These are phyloP conservation scores for Corythoichthys intestinalis DNA, from an alignment of 2,113 vertebrate species.

Conservation along the genomic window DNA sequence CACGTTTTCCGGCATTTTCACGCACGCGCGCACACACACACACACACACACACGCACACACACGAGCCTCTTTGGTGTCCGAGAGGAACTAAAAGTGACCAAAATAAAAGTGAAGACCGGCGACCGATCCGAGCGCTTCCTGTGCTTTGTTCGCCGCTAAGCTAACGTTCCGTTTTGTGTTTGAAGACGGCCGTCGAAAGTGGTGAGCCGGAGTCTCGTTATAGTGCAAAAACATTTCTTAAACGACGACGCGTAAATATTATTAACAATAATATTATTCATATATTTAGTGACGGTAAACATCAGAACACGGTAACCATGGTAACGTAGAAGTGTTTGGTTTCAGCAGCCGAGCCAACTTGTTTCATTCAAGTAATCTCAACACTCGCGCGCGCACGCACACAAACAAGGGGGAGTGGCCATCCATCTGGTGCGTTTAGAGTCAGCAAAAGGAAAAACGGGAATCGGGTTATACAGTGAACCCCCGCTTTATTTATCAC, in stretches of 20 bases:
- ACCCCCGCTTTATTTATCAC: background rate
- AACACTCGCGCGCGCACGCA: slow-evolving; percentile 36
- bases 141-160: background rate
- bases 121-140: background rate
- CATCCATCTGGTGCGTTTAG: slow-evolving; percentile 70
- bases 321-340: slow-evolving; percentile 89
- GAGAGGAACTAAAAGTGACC: slow-evolving; percentile 67
- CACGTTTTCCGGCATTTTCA: slow-evolving; percentile 53
- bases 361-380: slow-evolving; percentile 99
- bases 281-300: slow-evolving; percentile 54
- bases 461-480: slow-evolving; percentile 70
- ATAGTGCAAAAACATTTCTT: slow-evolving; percentile 90
- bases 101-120: slow-evolving; percentile 1
- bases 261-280: slow-evolving; percentile 53
- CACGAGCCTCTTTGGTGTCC: slow-evolving; percentile 86
- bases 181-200: background rate
- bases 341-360: slow-evolving; percentile 96
- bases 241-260: slow-evolving; percentile 23
- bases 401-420: slow-evolving; percentile 72
- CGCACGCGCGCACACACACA: background rate
- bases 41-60: background rate
- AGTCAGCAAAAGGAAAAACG: slow-evolving; percentile 76
- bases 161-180: background rate
- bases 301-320: slow-evolving; percentile 59
- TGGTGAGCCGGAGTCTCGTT: slow-evolving; percentile 72